phyloP scores from a whole-genome alignment of 2,113 vertebrate species.

The Gobiocypris rarus region DNA sequence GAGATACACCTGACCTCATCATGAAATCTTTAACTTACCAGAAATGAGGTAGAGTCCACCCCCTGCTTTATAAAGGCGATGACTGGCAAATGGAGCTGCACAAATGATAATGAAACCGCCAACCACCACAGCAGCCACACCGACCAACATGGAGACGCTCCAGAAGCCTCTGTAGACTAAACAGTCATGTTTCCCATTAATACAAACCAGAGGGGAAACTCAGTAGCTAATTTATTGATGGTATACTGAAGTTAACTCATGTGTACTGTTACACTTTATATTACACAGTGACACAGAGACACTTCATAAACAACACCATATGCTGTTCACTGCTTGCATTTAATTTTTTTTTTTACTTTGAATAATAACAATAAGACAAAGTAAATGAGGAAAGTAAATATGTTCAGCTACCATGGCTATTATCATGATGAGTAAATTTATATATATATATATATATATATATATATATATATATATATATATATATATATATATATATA shows the following conservation, averaged over 20 bases:
- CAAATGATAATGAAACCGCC: constrained; percentile 94
- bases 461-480: no score
- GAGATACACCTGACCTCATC: not conserved
- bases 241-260: no score
- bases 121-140: constrained; percentile 79
- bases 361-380: not conserved
- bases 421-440: no score
- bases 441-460: no score
- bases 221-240: not conserved
- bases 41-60: constrained; percentile 86
- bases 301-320: not conserved
- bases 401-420: not conserved
- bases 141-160: constrained; percentile 92
- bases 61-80: constrained; percentile 89
- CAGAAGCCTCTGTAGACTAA: constrained; percentile 96
- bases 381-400: not conserved
- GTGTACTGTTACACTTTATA: not conserved
- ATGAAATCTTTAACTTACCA: constrained; percentile 75
- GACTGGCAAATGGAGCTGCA: constrained; percentile 90
- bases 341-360: not conserved
- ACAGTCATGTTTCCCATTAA: not conserved
- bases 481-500: no score
- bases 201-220: not conserved
- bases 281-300: not conserved
- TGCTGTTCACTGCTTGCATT: not conserved